phyloP scores from a whole-genome alignment of 1,140 invertebrate species.

The Leguminivora glycinivorella region DNA sequence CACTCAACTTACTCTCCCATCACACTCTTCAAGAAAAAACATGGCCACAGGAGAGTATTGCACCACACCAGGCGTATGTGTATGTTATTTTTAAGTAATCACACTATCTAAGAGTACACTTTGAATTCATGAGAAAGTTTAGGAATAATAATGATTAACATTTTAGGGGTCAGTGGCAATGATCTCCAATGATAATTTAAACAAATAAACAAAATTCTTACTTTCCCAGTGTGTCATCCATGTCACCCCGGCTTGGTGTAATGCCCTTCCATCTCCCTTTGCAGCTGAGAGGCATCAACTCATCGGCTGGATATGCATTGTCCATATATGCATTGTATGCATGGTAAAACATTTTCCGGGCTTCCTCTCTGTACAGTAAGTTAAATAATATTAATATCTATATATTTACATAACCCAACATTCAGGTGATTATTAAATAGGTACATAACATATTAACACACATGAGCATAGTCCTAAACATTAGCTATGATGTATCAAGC shows the following conservation, averaged over 20 bases:
- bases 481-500: too few relatives aligned
- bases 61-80: too few relatives aligned
- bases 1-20: too few relatives aligned
- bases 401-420: neutral
- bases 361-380: conserved; percentile 85
- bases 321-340: conserved; percentile 98
- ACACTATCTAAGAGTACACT: too few relatives aligned
- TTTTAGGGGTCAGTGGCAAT: neutral
- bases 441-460: too few relatives aligned
- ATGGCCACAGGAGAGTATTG: too few relatives aligned
- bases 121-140: too few relatives aligned
- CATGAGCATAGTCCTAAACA: too few relatives aligned
- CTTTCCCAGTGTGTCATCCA: conserved; percentile 98
- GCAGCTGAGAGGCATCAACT: conserved; percentile 98
- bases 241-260: conserved; percentile 94
- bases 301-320: conserved; percentile 98
- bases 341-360: conserved; percentile 97
- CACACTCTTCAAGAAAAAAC: too few relatives aligned
- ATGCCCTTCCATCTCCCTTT: conserved; percentile 92
- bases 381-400: conserved; percentile 6
- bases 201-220: conserved; percentile 78
- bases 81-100: too few relatives aligned
- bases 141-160: too few relatives aligned
- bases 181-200: neutral
- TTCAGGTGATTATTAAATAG: too few relatives aligned